Evolutionary conservation across 2,888 invertebrate species (phyloP), one percentile per base, ranked within the genome.

Genomic region (Agonopterix arenella): DNA sequence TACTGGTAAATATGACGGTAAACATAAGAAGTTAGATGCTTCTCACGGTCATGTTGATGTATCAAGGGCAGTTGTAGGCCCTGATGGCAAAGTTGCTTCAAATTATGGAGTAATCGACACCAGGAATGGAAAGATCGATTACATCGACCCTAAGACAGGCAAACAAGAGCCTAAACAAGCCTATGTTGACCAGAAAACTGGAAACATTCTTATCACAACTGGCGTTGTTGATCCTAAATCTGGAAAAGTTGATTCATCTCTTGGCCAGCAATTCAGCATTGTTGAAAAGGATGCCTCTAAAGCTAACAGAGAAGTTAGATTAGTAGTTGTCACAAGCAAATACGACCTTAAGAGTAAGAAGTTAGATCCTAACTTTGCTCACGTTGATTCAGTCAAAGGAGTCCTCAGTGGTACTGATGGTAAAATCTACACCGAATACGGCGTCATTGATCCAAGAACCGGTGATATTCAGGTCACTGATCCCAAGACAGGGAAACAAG

Each of bases 61-160:
- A 28, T 93, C 93, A 55, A 92, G 90, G 62, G 93, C 93, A 13
- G 76, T 90, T 28, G 90, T 92, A 5, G 89, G 77, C 13, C 80
- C 91, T n/a, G 91, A 91, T 52, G 91, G 91, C 43, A 79, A 73
- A 55, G 83, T 90, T 1, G 81, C 80, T 52, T 92, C 93, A 1
- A 93, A 93, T 66, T 93, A 93, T 56, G 94, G 94, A 11, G 73
- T 91, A 16, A 90, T 94, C 50, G 92, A 94, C 70, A 91, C 93
- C 1, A 90, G 86, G 64, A 89, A 90, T 3, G 93, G 92, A 3
- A 92, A 92, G 48, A 83, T 94, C 46, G 90, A 92, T 55, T 90
- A 91, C 2, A 78, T 91, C 11, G 92, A 93, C 57, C 91, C 91
- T 2, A 90, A 91, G 60, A 91, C 92, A 0, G 93, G 93, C 16